Percentiles rank a stretch among this genome's conserved stretches.
Evolutionary conservation across 2,113 vertebrate species (phyloP).

Genomic region (Verasper variegatus): DNA sequence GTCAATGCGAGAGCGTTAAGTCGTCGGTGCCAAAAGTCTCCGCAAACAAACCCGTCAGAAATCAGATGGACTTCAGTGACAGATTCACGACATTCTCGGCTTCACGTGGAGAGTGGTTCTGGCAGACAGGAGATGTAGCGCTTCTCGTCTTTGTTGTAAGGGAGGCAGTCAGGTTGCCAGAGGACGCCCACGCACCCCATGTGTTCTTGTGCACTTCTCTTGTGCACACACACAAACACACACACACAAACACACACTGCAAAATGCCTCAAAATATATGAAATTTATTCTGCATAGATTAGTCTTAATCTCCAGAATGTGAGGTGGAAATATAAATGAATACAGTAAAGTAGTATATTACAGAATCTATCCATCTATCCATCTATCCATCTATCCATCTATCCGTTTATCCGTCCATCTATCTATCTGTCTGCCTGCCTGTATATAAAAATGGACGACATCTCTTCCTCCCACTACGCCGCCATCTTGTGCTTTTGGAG

Average conservation of each 20-base stretch:
- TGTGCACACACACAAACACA: slow-evolving; percentile 2
- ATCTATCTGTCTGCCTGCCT: no score
- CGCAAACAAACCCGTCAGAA: slow-evolving; percentile 12
- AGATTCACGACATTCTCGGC: slow-evolving; percentile 30
- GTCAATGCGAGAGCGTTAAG: neutral
- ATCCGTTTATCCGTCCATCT: no score
- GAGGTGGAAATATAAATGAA: neutral
- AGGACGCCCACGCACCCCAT: slow-evolving; percentile 77
- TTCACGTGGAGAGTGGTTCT: slow-evolving; percentile 37
- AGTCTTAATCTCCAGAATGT: neutral
- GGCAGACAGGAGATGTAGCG: slow-evolving; percentile 65
- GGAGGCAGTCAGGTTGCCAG: slow-evolving; percentile 72
- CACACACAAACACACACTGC: neutral
- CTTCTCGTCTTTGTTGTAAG: slow-evolving; percentile 70
- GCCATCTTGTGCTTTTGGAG: no score
- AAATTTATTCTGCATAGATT: neutral
- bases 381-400: no score
- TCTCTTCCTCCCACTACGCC: no score
- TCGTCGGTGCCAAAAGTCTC: neutral
- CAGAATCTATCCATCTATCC: no score
- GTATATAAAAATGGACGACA: no score
- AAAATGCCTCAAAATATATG: slow-evolving; percentile 8
- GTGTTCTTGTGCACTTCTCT: slow-evolving; percentile 61
- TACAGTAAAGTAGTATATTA: neutral
- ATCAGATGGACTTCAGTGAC: slow-evolving; percentile 31